Evolutionary conservation across 2,888 invertebrate genomes (phyloP).

Genomic region (Spisula solida): DNA sequence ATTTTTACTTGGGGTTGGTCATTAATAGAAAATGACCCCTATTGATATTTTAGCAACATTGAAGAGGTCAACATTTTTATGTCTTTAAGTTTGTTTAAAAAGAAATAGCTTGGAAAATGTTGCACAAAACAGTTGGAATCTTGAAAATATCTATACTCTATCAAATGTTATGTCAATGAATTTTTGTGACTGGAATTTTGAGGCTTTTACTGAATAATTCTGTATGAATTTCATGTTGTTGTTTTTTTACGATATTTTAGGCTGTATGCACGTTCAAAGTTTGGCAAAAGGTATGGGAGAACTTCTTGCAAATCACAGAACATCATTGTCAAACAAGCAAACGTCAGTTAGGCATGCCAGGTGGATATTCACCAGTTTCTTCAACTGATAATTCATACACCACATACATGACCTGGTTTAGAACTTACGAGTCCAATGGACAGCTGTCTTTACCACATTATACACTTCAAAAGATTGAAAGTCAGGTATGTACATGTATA

Average conservation of each 20-base stretch:
- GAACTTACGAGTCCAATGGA: background rate
- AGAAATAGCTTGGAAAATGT: too few species aligned
- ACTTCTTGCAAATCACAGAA: background rate
- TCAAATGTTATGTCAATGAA: too few species aligned
- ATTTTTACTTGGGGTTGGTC: too few species aligned
- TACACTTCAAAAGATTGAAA: slow-evolving; percentile 19
- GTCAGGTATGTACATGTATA: slow-evolving; percentile 25
- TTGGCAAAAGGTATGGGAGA: background rate
- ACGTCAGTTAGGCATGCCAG: slow-evolving; percentile 21
- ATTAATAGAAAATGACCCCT: too few species aligned
- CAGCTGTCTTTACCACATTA: background rate
- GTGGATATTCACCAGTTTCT: background rate
- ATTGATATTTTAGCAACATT: too few species aligned
- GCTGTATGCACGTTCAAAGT: background rate
- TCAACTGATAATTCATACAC: background rate
- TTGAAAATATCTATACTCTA: too few species aligned
- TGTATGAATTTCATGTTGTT: too few species aligned
- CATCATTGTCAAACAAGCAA: background rate
- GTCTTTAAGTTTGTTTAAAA: too few species aligned
- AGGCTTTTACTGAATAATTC: too few species aligned
- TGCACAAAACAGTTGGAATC: too few species aligned
- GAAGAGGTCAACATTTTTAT: too few species aligned
- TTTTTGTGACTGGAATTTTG: too few species aligned
- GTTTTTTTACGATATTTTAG: background rate
- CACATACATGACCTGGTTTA: background rate